Conservation (phyloP, 92 coral and sea anemone species). For the Epizoanthus ramosus region DNA sequence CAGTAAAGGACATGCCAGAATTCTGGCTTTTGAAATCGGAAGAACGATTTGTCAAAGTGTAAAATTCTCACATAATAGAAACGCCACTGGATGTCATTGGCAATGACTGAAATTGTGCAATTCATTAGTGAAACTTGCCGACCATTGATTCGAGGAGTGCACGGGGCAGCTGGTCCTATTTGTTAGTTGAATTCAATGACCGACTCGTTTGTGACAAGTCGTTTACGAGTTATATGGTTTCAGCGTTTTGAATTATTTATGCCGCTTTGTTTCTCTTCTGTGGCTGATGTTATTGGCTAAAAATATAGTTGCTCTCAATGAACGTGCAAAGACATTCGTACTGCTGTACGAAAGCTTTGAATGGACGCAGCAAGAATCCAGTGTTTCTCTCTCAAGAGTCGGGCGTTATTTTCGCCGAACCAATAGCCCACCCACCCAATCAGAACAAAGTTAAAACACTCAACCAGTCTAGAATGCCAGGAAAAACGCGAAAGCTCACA, state of each 20-base stretch:
- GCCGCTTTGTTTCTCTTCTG: conserved; percentile 67
- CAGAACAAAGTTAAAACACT: background rate
- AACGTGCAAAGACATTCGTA: conserved; percentile 6
- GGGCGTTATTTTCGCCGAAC: conserved; percentile 4
- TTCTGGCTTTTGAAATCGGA: conserved; percentile 4
- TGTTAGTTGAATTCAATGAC: conserved; percentile 13
- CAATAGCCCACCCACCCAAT: conserved; percentile 35
- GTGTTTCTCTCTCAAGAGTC: conserved; percentile 1
- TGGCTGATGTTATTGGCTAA: conserved; percentile 39
- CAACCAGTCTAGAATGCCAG: conserved; percentile 61
- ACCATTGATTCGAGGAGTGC: background rate
- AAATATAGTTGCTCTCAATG: background rate
- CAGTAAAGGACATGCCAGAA: conserved; percentile 13
- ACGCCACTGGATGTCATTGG: conserved; percentile 30
- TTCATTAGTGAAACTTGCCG: conserved; percentile 11
- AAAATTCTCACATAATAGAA: conserved; percentile 13
- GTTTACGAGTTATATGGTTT: conserved; percentile 68
- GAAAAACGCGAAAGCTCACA: conserved; percentile 76
- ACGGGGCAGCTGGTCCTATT: conserved; percentile 7
- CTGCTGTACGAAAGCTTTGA: conserved; percentile 21
- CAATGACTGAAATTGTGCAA: conserved; percentile 11
- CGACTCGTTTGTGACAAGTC: conserved; percentile 42
- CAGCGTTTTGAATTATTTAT: conserved; percentile 81
- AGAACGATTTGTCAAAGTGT: conserved; percentile 38
- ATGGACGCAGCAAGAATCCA: background rate